Base-by-base conservation (phyloP, 2,113 vertebrate species). In the Chaetura pelagica region DNA sequence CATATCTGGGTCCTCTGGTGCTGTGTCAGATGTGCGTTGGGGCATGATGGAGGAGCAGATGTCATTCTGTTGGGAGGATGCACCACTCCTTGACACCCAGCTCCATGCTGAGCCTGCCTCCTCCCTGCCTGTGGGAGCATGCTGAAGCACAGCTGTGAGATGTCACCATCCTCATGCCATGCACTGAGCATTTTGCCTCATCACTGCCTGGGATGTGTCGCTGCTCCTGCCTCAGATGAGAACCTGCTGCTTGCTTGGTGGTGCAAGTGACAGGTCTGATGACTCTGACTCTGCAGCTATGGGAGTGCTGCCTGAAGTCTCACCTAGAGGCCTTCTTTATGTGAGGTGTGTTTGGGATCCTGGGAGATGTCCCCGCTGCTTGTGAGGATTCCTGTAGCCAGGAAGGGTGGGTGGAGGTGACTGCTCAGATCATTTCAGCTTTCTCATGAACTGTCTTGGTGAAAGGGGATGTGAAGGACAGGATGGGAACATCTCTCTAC, bases 191-290 rank as follows among this genome's bases (percentile, higher is more conserved):
- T 68, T 81, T 92, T 1, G 4, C n/a, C n/a, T 95, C 0, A 0
- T 90, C 57, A 24, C 48, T 87, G 52, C 61, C 48, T 57, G n/a
- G 81, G 73, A 54, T 0, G 0, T 92, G 87, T 86, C 46, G 42
- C 71, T 69, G 67, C 42, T 87, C 29, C 4, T 29, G 67, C 42
- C 67, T 87, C 62, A 52, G 24, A 89, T 2, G 9, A 82, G 92
- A 89, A 34, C 44, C 44, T 91, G 76, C 44, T 49, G 21, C 55
- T 82, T 87, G 84, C 74, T 91, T 0, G 0, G 18, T 83, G 77
- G 40, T 87, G 54, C 90, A 87, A 87, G 48, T 84, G 92, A 78
- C 57, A 71, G 57, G 24, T 78, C 35, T 84, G 77, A 72, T 94
- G 54, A 29, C 74, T 89, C 49, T 91, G 69, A 85, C n/a, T 87